phyloP scores from a whole-genome alignment of 2,888 invertebrate species.

The Spisula subtruncata region DNA sequence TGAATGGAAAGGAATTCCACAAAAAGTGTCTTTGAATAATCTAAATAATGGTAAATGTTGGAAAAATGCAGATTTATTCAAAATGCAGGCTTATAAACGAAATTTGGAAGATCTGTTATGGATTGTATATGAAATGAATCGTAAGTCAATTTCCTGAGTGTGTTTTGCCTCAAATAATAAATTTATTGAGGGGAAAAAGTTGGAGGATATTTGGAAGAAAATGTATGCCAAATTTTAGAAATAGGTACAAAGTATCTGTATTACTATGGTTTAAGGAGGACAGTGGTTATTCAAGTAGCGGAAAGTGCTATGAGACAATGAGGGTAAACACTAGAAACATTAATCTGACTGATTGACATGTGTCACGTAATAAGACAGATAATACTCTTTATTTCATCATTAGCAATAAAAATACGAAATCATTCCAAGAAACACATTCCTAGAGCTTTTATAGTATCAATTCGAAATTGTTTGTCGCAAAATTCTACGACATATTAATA shows the following conservation, averaged over 20 bases:
- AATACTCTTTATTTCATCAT: neutral
- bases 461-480: neutral
- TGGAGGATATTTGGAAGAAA: neutral
- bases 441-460: neutral
- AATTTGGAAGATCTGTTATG: neutral
- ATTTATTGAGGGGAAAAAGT: neutral
- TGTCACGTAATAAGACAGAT: neutral
- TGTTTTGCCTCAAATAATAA: neutral
- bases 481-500: neutral
- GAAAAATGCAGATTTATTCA: no score
- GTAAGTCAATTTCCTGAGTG: neutral
- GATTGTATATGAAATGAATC: neutral
- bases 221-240: neutral
- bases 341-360: neutral
- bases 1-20: neutral
- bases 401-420: neutral
- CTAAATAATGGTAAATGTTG: no score
- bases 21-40: no score
- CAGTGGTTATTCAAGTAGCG: neutral
- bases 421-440: constrained; percentile 8
- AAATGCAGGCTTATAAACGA: neutral
- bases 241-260: neutral
- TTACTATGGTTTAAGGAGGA: neutral
- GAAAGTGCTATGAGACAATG: neutral
- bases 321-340: neutral